phyloP scores from a whole-genome alignment of 1,140 invertebrate genomes.

The Palaemon carinicauda region DNA sequence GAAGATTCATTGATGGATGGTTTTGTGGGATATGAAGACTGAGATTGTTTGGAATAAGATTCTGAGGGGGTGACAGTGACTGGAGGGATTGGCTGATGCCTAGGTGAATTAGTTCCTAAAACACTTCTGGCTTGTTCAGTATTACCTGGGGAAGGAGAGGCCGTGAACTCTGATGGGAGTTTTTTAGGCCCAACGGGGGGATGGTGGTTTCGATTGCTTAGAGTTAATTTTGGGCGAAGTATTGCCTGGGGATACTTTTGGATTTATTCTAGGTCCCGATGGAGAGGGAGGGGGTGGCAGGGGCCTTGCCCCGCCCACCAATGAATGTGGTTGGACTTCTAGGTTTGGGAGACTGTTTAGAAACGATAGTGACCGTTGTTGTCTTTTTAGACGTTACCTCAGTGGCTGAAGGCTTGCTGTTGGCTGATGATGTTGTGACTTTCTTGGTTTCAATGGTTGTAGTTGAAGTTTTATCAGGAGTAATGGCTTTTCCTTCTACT shows the following conservation, averaged over 20 bases:
- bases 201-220: background rate
- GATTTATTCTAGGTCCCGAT: background rate
- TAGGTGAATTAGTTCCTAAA: background rate
- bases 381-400: constrained; percentile 29
- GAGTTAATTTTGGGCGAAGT: background rate
- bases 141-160: background rate
- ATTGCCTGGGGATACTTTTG: background rate
- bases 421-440: background rate
- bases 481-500: no score
- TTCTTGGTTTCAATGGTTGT: background rate
- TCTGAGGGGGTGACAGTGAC: constrained; percentile 28
- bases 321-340: background rate
- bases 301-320: background rate
- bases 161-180: background rate
- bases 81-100: background rate
- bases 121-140: background rate
- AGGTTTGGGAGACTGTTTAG: constrained; percentile 12
- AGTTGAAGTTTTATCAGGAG: background rate
- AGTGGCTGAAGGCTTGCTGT: background rate
- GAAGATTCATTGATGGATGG: no score
- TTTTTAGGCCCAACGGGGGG: background rate
- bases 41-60: background rate
- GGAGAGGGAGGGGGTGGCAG: background rate
- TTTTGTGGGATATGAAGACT: background rate
- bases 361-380: constrained; percentile 10